These are phyloP conservation scores for human DNA, from an alignment of 2,113 vertebrate genomes.

Conservation along the genomic window GRCh38 chrX:63732501-63733000, in stretches of 20 bases:
- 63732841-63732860: not conserved
- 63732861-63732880: not conserved
- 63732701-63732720: not conserved
- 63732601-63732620: not conserved
- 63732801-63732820: not conserved
- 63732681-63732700: not conserved
- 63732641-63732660: not conserved
- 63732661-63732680: not conserved
- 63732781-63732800: not conserved
- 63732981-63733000: not conserved
- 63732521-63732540: not conserved
- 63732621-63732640: not conserved
- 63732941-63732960: not conserved
- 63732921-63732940: conserved; percentile 5
- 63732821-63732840: not conserved
- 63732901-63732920: not conserved
- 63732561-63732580: not conserved
- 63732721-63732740: not conserved
- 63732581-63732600: not conserved
- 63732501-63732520: not conserved
- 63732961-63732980: not conserved
- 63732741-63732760: not conserved
- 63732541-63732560: not conserved
- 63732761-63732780: not conserved
- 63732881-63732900: not conserved